These are phyloP conservation scores for Drosophila setifemur DNA, from an alignment of 1,140 invertebrate species.

Conservation along the genomic window DNA sequence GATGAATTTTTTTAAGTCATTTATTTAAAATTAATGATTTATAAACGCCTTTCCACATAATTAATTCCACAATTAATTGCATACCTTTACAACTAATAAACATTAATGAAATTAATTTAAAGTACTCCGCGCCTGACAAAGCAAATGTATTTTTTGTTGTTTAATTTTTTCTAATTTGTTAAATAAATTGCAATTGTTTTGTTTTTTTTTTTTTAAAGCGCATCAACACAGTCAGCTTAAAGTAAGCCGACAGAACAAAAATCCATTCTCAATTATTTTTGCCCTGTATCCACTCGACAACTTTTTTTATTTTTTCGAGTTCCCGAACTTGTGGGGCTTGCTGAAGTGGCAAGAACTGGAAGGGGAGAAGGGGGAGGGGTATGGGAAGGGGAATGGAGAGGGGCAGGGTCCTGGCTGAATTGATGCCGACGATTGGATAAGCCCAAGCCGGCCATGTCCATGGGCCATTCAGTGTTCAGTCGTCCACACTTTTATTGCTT, in stretches of 20 bases:
- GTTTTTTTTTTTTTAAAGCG: neutral
- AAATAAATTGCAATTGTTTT: neutral
- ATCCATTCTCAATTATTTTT: conserved; percentile 71
- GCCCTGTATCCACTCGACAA: conserved; percentile 47
- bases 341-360: neutral
- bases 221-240: conserved; percentile 1
- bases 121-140: too few species aligned
- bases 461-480: conserved; percentile 66
- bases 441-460: conserved; percentile 33
- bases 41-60: too few species aligned
- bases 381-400: neutral
- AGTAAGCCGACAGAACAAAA: conserved; percentile 22
- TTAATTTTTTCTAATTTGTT: too few species aligned
- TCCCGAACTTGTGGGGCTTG: conserved; percentile 18
- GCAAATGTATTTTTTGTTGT: too few species aligned
- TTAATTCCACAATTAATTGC: too few species aligned
- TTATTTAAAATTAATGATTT: neutral
- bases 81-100: too few species aligned
- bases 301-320: conserved; percentile 30
- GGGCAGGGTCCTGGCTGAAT: neutral
- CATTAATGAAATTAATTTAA: too few species aligned
- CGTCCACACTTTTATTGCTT: conserved; percentile 74
- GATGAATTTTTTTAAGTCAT: neutral
- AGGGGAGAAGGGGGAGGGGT: neutral
- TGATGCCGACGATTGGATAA: conserved; percentile 11